phyloP scores from a whole-genome alignment of 2,888 invertebrate genomes.

The Zaprionus obscuricornis region DNA sequence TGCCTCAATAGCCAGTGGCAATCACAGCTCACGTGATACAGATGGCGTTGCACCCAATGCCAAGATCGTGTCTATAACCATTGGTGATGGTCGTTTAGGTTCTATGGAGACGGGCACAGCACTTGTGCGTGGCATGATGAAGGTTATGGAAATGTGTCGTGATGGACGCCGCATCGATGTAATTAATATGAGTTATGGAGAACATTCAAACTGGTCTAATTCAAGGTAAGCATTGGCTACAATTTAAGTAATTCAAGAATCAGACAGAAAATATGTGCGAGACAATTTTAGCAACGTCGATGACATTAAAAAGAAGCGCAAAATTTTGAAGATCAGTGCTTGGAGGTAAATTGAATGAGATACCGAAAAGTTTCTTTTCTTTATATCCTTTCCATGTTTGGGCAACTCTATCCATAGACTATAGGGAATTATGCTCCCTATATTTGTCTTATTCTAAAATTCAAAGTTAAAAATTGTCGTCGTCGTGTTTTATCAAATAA shows the following conservation, averaged over 20 bases:
- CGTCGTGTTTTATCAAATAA: slow-evolving; percentile 3
- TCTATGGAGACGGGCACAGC: slow-evolving; percentile 99
- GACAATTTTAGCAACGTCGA: slow-evolving; percentile 34
- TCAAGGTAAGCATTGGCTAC: slow-evolving; percentile 87
- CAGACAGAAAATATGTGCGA: not conserved
- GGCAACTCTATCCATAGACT: too few relatives aligned
- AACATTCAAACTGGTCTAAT: slow-evolving; percentile 96
- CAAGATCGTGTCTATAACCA: slow-evolving; percentile 94
- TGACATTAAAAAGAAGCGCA: slow-evolving; percentile 75
- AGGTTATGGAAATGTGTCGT: slow-evolving; percentile 89
- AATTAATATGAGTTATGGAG: slow-evolving; percentile 99
- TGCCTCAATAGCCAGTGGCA: slow-evolving; percentile 96
- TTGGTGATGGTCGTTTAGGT: slow-evolving; percentile 95
- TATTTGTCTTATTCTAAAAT: too few relatives aligned
- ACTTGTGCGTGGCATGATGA: slow-evolving; percentile 94
- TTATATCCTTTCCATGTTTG: too few relatives aligned
- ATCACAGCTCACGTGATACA: slow-evolving; percentile 91
- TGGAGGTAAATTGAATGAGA: slow-evolving; percentile 66
- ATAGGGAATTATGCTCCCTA: too few relatives aligned
- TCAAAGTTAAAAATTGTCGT: too few relatives aligned
- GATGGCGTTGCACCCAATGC: slow-evolving; percentile 99
- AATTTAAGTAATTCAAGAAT: not conserved
- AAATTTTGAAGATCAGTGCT: slow-evolving; percentile 55
- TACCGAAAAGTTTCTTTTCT: too few relatives aligned
- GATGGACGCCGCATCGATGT: slow-evolving; percentile 89